phyloP scores from a whole-genome alignment of 2,113 vertebrate species.

The Anolis sagrei region DNA sequence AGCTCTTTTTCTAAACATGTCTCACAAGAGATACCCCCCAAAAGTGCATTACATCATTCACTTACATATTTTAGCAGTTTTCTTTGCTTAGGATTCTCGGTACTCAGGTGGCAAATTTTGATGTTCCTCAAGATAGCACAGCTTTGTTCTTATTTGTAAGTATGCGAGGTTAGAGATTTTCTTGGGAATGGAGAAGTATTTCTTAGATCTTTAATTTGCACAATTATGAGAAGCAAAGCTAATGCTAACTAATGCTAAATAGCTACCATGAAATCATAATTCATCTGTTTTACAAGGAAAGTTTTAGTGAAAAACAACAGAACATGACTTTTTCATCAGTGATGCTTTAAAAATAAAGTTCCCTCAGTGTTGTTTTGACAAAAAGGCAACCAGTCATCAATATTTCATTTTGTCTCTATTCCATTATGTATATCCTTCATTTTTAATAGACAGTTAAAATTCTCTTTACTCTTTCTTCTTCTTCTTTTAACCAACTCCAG shows the following conservation, averaged over 20 bases:
- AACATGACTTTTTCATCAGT: neutral
- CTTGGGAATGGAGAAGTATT: conserved; percentile 1
- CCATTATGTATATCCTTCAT: conserved; percentile 24
- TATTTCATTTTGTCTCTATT: conserved; percentile 23
- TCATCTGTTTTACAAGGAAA: neutral
- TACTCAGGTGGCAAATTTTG: neutral
- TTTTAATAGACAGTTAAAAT: conserved; percentile 5
- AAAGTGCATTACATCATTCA: neutral
- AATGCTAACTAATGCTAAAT: neutral
- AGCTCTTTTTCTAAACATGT: neutral
- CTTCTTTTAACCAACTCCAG: conserved; percentile 7
- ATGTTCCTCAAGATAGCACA: neutral
- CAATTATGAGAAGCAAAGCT: neutral
- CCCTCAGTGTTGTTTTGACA: conserved; percentile 15
- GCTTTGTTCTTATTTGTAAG: neutral
- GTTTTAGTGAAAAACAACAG: conserved; percentile 5
- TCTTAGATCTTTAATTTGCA: neutral
- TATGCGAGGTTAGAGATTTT: neutral
- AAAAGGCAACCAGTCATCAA: conserved; percentile 18
- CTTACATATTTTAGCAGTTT: neutral
- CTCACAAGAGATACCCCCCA: neutral
- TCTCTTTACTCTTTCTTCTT: neutral
- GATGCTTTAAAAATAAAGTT: neutral
- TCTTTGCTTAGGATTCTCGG: neutral
- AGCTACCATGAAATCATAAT: neutral